Evolutionary conservation across 2,888 invertebrate species (phyloP), one percentile per base, ranked within the genome.

Genomic region (Lucinisca nassula): DNA sequence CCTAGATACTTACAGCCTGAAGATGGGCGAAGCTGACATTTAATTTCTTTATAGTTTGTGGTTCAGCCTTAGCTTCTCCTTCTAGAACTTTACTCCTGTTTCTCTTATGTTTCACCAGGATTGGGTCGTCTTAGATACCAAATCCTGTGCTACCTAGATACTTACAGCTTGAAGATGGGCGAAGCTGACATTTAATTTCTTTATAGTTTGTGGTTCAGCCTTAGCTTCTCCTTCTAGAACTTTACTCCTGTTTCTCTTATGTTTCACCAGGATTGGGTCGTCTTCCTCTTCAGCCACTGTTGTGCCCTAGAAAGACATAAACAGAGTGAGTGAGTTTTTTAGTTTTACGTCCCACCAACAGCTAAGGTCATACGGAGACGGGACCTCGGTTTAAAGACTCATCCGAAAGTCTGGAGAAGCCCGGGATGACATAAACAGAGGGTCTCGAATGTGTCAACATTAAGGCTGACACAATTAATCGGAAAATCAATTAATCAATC

Each of bases 11-110:
- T 90, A 96, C 96, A 92, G 98, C 97, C 95, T 98, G 98, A 70
- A 99, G 97, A 95, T 98, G 98, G 35, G 97, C 97, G 6, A 98
- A 98, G 45, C 98, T 98, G 17, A 99, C 98, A 94, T 98, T 98
- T 81, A 98, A 96, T 95, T 97, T 95, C 85, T 95, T 95, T 49
- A 95, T 95, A 72, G 94, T 93, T 27, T 94, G 93, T 70, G 95
- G 95, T 92, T 95, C 98, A 12, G 98, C 97, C 0, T 97, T 97
- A 79, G 98, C 98, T 14, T 97, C 97, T 4, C 97, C 97, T 37
- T 93, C 92, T 0, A 92, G 89, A 0, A 97, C 95, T 95, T 98
- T 98, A 89, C 97, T 97, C 91, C 97, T 97, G 0, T 97, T 97
- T 90, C 97, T 97, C 37, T 97, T 97, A 67, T 97, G 97, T 85